Evolutionary conservation across 2,888 invertebrate species (phyloP), one percentile per base, ranked within the genome.

Genomic region (Eumacrocentrus americanus): DNA sequence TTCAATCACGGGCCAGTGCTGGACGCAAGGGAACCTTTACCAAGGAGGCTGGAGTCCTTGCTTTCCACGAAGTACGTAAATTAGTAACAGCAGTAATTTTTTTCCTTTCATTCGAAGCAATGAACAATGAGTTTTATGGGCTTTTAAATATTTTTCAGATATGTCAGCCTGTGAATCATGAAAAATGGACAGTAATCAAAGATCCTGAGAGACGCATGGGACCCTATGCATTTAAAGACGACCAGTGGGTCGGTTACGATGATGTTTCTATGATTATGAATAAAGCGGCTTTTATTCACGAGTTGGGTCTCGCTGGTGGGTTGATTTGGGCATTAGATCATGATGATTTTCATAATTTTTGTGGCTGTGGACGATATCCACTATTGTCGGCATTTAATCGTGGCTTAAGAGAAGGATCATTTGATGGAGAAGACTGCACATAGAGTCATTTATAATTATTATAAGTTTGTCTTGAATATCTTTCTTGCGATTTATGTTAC

Each of bases 301-400:
- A 88, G 12, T 82, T 91, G 75, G 85, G 89, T 68, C 84, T 94
- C 37, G 93, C 88, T 20, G 93, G 93, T 56, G 92, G 91, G 23
- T 93, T 93, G 92, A 87, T 93, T 58, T 94, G 93, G 93, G 92
- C 93, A 0, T 81, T 93, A 29, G 93, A 93, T 82, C 84, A 93
- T 68, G 94, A 94, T 70, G 94, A 94, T 81, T 93, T 92, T 75
- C 87, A 85, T 66, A 78, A 50, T 55, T 85, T 86, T 63, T 94
- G 94, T 73, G 90, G 90, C 2, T 90, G 90, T 77, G 87, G 87
- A 3, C 84, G 85, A 52, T 85, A 88, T 79, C 91, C 91, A 0
- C 79, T 92, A 11, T 79, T 91, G 51, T 84, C 85, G 22, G 88
- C 91, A 0, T 77, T 92, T 29, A 87, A 85, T 68, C 81, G 83